phyloP scores from a whole-genome alignment of 2,113 vertebrate species.

The Condylura cristata region DNA sequence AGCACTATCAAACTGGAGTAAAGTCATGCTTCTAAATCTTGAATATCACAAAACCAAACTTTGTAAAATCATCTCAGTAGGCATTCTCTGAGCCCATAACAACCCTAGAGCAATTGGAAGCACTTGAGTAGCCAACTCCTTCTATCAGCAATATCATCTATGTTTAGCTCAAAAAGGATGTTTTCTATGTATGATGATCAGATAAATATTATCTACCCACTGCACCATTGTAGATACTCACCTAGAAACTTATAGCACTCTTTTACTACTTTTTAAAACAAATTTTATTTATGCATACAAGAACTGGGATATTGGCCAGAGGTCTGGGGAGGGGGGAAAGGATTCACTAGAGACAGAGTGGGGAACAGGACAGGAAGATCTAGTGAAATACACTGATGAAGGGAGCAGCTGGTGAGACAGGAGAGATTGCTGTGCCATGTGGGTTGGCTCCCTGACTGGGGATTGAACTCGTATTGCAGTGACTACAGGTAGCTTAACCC shows the following conservation, averaged over 20 bases:
- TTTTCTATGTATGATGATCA: not conserved
- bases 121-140: not conserved
- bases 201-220: not conserved
- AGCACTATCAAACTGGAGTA: not conserved
- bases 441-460: no score
- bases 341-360: no score
- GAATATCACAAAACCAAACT: not conserved
- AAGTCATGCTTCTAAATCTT: not conserved
- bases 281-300: no score
- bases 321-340: no score
- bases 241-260: not conserved
- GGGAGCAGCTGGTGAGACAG: no score
- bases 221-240: not conserved
- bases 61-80: not conserved
- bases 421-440: no score
- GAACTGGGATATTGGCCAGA: no score
- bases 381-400: no score
- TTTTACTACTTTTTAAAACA: not conserved
- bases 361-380: no score
- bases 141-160: not conserved
- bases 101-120: not conserved
- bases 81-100: not conserved
- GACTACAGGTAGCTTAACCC: no score
- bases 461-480: no score
- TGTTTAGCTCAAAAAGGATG: not conserved